phyloP scores from a whole-genome alignment of 2,797 vertebrate species.

The Mus spretus region DNA sequence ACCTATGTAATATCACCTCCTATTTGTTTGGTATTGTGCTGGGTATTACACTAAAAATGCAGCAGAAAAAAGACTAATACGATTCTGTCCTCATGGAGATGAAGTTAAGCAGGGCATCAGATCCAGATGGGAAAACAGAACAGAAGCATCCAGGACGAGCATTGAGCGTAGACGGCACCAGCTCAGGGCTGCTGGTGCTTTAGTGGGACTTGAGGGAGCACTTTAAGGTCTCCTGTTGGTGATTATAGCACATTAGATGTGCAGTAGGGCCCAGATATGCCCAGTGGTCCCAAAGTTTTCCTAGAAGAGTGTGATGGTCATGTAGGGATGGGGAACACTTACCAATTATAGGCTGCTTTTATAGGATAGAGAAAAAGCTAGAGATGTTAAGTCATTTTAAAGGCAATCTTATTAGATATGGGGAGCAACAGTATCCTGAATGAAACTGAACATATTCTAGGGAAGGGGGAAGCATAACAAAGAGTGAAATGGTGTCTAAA shows the following conservation, averaged over 20 bases:
- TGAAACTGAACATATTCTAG: neutral
- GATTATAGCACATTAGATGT: neutral
- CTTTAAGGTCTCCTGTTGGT: neutral
- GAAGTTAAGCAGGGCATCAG: neutral
- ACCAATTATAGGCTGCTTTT: neutral
- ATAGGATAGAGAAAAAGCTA: neutral
- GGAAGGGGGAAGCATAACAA: neutral
- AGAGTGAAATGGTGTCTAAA: neutral
- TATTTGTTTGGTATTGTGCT: neutral
- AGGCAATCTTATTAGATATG: neutral
- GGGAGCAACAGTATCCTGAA: neutral
- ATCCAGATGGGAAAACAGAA: neutral
- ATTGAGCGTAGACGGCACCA: neutral
- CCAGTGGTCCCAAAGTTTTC: neutral
- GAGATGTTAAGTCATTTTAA: neutral
- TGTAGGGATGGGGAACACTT: neutral
- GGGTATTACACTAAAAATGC: neutral
- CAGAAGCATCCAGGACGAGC: neutral
- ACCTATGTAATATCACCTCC: neutral
- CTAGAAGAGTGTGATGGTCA: neutral
- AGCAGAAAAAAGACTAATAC: neutral
- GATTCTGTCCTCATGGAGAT: neutral
- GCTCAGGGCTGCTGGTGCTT: neutral
- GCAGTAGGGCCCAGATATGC: neutral
- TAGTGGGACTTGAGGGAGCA: neutral